A percentile compares a stretch with the other conserved stretches of the same genome.
Conservation (phyloP, 2,888 invertebrate species). For the Cerceris rybyensis region DNA sequence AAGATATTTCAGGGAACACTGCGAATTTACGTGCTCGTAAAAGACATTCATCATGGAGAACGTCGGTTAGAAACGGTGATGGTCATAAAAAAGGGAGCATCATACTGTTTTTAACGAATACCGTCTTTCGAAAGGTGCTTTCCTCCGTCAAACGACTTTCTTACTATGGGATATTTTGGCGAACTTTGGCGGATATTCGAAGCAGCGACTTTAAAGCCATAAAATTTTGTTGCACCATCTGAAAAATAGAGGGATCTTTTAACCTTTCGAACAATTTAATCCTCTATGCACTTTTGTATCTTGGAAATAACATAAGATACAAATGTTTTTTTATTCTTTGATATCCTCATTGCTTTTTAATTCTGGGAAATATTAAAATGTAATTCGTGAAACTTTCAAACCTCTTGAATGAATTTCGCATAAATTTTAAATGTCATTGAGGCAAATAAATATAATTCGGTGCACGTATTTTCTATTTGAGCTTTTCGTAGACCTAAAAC, state of each 20-base stretch:
- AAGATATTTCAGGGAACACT: slow-evolving; percentile 36
- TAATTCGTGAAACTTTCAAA: not conserved
- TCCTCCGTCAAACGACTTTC: slow-evolving; percentile 26
- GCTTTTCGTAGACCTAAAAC: too few species aligned
- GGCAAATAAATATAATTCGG: too few species aligned
- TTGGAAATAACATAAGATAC: too few species aligned
- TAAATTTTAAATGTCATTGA: too few species aligned
- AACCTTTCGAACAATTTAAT: not conserved
- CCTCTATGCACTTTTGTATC: too few species aligned
- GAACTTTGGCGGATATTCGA: slow-evolving; percentile 1
- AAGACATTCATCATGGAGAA: slow-evolving; percentile 60
- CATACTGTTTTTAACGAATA: slow-evolving; percentile 53
- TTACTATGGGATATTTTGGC: slow-evolving; percentile 19
- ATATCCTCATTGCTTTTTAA: not conserved
- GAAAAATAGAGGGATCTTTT: not conserved
- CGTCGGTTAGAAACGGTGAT: slow-evolving; percentile 31
- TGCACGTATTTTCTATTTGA: too few species aligned
- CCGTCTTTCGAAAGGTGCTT: slow-evolving; percentile 45
- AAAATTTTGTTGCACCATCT: not conserved
- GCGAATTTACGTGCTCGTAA: slow-evolving; percentile 65
- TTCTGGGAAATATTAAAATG: not conserved
- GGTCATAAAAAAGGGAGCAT: slow-evolving; percentile 59
- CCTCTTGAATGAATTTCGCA: too few species aligned
- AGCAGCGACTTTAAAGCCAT: not conserved
- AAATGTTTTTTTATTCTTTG: not conserved